Conservation (phyloP, 2,113 vertebrate species). For the Arvicanthis niloticus region DNA sequence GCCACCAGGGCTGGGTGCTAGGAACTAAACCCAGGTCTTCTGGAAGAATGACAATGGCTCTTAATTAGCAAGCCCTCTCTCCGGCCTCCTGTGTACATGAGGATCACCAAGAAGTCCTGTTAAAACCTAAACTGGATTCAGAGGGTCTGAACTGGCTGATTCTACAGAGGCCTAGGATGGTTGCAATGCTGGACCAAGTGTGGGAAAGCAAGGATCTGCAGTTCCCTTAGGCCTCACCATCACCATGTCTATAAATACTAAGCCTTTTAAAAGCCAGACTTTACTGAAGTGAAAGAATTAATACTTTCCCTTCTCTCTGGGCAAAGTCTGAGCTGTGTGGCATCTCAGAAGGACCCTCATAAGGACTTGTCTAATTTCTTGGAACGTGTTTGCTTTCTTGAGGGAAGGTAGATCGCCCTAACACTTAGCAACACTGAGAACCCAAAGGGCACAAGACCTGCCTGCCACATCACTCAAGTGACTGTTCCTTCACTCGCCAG, state of each 20-base stretch:
- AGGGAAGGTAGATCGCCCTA: not conserved
- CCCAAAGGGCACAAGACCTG: not conserved
- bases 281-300: slow-evolving; percentile 20
- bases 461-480: not conserved
- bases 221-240: not conserved
- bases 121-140: slow-evolving; percentile 10
- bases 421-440: slow-evolving; percentile 10
- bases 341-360: slow-evolving; percentile 37
- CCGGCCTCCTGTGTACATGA: not conserved
- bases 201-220: not conserved
- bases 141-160: not conserved
- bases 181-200: not conserved
- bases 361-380: slow-evolving; percentile 14
- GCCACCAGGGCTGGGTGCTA: not conserved
- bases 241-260: not conserved
- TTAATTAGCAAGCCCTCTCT: not conserved
- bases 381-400: not conserved
- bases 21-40: not conserved
- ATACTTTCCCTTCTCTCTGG: not conserved
- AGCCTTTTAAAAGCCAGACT: not conserved
- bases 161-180: not conserved
- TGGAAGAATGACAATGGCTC: not conserved
- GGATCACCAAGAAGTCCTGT: not conserved
- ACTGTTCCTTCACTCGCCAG: not conserved
- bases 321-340: slow-evolving; percentile 2